Evolutionary conservation across 2,113 vertebrate genomes (phyloP).

Genomic region (Toxotes jaculatrix): DNA sequence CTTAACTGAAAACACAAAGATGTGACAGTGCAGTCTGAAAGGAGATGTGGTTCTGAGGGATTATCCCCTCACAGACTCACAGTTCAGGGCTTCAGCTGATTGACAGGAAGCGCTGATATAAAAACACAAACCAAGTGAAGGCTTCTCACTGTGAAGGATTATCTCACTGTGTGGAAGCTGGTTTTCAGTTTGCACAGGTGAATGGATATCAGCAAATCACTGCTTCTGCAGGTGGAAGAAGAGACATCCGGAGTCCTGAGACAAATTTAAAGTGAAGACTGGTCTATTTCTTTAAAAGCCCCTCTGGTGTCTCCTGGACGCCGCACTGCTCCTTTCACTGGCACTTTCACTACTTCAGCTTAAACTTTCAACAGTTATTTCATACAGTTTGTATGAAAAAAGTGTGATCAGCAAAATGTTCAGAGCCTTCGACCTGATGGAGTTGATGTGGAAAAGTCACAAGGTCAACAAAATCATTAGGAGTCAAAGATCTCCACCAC

Average conservation of each 20-base stretch:
- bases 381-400: too few species aligned
- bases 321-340: too few species aligned
- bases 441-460: too few species aligned
- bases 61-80: neutral
- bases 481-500: too few species aligned
- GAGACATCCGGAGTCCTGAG: neutral
- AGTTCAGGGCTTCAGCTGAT: neutral
- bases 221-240: neutral
- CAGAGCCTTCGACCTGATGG: too few species aligned
- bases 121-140: conserved; percentile 10
- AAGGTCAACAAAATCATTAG: too few species aligned
- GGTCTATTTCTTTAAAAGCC: too few species aligned
- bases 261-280: neutral
- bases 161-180: neutral
- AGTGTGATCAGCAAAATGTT: too few species aligned
- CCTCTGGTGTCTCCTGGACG: too few species aligned
- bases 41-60: neutral
- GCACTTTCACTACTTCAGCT: too few species aligned
- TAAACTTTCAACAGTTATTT: too few species aligned
- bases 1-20: neutral
- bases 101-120: conserved; percentile 25
- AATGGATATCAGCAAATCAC: neutral
- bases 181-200: neutral
- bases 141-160: conserved; percentile 14
- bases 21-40: neutral